These are phyloP conservation scores for Morus bassanus DNA, from an alignment of 2,797 vertebrate genomes.

Conservation along the genomic window DNA sequence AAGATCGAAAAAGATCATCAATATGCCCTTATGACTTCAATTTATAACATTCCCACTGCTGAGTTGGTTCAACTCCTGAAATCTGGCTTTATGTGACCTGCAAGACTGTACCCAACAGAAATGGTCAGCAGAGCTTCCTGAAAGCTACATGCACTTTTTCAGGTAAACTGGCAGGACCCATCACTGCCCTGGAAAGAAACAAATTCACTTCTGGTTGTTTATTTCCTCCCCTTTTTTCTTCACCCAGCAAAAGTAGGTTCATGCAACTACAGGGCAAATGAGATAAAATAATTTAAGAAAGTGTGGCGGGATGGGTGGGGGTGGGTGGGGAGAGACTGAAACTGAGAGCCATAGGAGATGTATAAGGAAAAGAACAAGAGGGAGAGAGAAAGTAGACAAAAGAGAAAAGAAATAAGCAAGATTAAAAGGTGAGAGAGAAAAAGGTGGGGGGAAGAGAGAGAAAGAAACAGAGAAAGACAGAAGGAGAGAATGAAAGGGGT, in stretches of 20 bases:
- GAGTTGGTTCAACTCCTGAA: not conserved
- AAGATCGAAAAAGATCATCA: not conserved
- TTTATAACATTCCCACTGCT: not conserved
- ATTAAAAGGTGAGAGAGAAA: not conserved
- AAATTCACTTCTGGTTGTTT: not conserved
- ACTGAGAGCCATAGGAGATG: not conserved
- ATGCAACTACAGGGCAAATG: not conserved
- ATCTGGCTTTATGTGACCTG: not conserved
- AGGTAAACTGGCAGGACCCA: not conserved
- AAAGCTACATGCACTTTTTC: not conserved
- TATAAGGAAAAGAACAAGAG: not conserved
- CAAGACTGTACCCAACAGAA: not conserved
- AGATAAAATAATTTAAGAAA: not conserved
- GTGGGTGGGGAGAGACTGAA: not conserved
- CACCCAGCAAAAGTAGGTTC: not conserved
- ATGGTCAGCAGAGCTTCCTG: not conserved
- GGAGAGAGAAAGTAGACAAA: not conserved
- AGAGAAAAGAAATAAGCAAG: not conserved
- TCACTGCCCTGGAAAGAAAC: not conserved
- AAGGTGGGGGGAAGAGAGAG: not conserved
- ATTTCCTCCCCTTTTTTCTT: not conserved
- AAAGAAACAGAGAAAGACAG: not conserved
- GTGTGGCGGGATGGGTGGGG: no score
- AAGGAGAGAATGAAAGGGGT: not conserved
- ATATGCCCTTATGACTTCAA: not conserved